Conservation (phyloP, 2,797 vertebrate species). For the Pseudocheirus occidentalis region DNA sequence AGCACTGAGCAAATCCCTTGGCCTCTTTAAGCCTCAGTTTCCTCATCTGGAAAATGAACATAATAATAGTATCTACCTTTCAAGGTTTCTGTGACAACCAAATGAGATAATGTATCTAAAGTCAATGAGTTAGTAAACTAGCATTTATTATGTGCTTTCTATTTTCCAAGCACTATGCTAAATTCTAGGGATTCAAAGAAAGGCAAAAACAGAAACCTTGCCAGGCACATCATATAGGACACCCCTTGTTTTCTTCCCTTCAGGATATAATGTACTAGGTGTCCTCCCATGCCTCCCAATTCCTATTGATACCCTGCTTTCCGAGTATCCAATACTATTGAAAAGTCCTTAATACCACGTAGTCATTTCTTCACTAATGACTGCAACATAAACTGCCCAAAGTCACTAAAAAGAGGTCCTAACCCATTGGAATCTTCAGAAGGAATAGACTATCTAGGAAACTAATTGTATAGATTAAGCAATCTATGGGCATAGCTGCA, state of each 20-base stretch:
- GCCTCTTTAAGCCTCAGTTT: neutral
- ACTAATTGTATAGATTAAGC: constrained; percentile 44
- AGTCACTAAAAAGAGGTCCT: neutral
- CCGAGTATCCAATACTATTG: constrained; percentile 16
- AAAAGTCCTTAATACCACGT: neutral
- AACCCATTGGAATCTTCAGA: constrained; percentile 36
- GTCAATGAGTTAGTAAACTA: neutral
- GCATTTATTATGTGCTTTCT: neutral
- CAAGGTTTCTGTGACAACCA: neutral
- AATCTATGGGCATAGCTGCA: constrained; percentile 18
- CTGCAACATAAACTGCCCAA: neutral
- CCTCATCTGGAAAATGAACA: neutral
- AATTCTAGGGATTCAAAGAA: neutral
- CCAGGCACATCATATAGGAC: neutral
- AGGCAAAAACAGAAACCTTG: neutral
- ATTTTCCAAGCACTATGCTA: neutral
- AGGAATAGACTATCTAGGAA: constrained; percentile 30
- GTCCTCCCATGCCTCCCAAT: neutral
- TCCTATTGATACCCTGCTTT: neutral
- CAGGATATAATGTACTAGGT: neutral
- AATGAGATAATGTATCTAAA: neutral
- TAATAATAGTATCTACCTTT: neutral
- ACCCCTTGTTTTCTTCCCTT: neutral
- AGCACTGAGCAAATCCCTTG: neutral
- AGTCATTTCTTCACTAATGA: neutral